Percentiles rank a stretch among this genome's conserved stretches.
Conservation (phyloP, 2,888 invertebrate species). For the Parascotia fuliginaria region DNA sequence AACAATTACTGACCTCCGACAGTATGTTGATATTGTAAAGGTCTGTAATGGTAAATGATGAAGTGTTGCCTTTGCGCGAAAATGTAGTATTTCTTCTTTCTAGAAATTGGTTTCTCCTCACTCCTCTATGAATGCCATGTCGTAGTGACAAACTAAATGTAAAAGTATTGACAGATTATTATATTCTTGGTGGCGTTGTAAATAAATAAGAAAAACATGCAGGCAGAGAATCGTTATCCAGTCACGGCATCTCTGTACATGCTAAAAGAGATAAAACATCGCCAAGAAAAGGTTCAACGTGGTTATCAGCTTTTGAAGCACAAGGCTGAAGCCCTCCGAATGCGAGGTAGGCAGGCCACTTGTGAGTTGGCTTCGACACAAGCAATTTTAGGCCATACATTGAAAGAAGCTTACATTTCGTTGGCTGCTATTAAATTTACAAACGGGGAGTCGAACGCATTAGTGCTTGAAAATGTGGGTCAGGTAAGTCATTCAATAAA, state of each 20-base stretch:
- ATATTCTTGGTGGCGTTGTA: not conserved
- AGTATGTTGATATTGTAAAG: no score
- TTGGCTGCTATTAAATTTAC: constrained; percentile 79
- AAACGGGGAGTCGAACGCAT: constrained; percentile 78
- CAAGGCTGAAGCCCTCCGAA: constrained; percentile 72
- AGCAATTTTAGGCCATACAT: constrained; percentile 65
- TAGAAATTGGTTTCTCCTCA: no score
- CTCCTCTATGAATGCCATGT: no score
- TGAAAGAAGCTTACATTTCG: constrained; percentile 76
- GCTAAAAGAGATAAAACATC: constrained; percentile 75
- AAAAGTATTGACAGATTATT: not conserved
- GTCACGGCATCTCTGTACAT: constrained; percentile 77
- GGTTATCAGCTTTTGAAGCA: constrained; percentile 72
- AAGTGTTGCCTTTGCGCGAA: no score
- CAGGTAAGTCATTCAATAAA: constrained; percentile 55
- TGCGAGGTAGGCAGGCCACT: constrained; percentile 68
- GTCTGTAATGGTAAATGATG: no score
- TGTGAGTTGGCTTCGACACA: constrained; percentile 67
- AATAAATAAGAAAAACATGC: constrained; percentile 50
- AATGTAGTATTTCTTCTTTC: no score
- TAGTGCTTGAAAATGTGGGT: constrained; percentile 77
- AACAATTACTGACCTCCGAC: no score
- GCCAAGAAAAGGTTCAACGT: constrained; percentile 70
- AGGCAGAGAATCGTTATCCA: constrained; percentile 72
- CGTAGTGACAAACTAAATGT: no score